These are phyloP conservation scores for Diaprepes abbreviatus DNA, from an alignment of 2,888 invertebrate genomes.

Conservation along the genomic window DNA sequence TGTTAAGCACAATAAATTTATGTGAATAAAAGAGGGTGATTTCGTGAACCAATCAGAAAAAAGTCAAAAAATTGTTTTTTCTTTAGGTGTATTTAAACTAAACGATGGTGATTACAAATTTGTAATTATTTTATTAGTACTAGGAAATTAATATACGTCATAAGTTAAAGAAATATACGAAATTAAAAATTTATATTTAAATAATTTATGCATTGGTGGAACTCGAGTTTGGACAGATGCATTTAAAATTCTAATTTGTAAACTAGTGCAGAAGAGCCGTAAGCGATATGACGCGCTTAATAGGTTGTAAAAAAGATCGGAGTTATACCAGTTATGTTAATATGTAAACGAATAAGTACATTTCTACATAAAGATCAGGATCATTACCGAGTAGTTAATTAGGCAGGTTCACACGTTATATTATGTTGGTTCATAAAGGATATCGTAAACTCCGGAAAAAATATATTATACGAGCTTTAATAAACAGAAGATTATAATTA, in stretches of 20 bases:
- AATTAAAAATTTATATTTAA: conserved; percentile 17
- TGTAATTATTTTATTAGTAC: too few species aligned
- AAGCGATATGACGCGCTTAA: conserved; percentile 36
- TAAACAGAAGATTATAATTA: conserved; percentile 40
- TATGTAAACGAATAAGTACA: conserved; percentile 41
- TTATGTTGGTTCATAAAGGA: conserved; percentile 41
- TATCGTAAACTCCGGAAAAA: conserved; percentile 42
- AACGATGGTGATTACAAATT: too few species aligned
- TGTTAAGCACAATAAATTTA: too few species aligned
- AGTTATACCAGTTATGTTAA: conserved; percentile 49
- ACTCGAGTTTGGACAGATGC: conserved; percentile 17
- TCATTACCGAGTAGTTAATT: conserved; percentile 53
- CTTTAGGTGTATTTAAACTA: too few species aligned
- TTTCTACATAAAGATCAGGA: conserved; percentile 48
- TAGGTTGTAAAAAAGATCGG: conserved; percentile 44
- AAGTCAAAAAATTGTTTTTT: too few species aligned
- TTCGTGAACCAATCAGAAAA: too few species aligned
- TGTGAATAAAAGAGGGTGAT: too few species aligned
- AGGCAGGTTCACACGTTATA: conserved; percentile 58
- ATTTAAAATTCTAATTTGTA: conserved; percentile 32
- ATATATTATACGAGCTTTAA: conserved; percentile 41
- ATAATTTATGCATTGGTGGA: background rate
- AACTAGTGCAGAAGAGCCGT: conserved; percentile 32
- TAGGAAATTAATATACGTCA: too few species aligned
- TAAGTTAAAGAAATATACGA: background rate